A percentile compares a stretch with the other conserved stretches of the same genome.
phyloP scores from a whole-genome alignment of 2,888 invertebrate species.

The Cheilosia variabilis region DNA sequence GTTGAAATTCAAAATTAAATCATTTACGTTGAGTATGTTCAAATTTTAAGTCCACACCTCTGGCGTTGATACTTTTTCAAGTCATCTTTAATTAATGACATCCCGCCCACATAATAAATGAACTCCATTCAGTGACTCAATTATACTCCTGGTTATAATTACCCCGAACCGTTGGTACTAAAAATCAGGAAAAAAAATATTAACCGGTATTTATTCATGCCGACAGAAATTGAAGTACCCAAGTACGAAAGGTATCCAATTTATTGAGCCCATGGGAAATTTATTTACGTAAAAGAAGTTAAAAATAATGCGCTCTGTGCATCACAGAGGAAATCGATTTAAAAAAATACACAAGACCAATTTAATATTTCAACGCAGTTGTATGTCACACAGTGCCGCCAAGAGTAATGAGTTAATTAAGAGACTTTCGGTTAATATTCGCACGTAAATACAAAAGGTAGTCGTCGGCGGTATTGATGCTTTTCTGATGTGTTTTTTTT shows the following conservation, averaged over 20 bases:
- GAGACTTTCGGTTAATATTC: background rate
- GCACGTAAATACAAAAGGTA: no score
- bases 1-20: no score
- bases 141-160: slow-evolving; percentile 52
- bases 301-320: background rate
- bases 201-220: background rate
- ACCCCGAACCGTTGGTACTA: slow-evolving; percentile 27
- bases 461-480: no score
- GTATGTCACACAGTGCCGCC: background rate
- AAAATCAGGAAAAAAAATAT: background rate
- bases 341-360: background rate
- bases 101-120: slow-evolving; percentile 52
- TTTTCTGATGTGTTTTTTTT: no score
- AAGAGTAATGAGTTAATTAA: slow-evolving; percentile 1
- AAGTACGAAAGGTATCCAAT: slow-evolving; percentile 6
- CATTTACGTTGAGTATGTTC: no score
- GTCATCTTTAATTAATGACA: slow-evolving; percentile 50
- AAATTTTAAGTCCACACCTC: background rate
- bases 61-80: background rate
- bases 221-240: background rate
- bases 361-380: background rate
- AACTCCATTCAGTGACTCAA: slow-evolving; percentile 34
- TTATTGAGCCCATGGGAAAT: slow-evolving; percentile 21
- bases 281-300: slow-evolving; percentile 5
- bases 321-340: background rate